Evolutionary conservation across 1,140 invertebrate genomes (phyloP), one percentile per base, ranked within the genome.

Genomic region (Bombus balteatus): DNA sequence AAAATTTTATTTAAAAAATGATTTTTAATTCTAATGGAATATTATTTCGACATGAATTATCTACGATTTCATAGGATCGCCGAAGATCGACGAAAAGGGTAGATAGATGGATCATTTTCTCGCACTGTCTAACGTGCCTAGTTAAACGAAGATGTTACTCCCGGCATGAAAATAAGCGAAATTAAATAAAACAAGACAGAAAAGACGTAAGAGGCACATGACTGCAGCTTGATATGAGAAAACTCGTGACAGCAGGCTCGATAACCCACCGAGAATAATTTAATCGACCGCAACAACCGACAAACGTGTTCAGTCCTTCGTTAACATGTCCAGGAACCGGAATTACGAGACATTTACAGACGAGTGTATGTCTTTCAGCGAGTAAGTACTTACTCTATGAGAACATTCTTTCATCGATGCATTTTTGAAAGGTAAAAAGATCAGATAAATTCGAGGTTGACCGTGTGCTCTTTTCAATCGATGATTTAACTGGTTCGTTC

Each of bases 321-420:
- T n/a, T 86, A 77, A 59, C 85, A 94, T 94, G 92, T 78, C 90
- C 87, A 89, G 78, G 75, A 89, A 87, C 59, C 91, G 75, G 77
- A 92, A 93, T 87, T 93, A 94, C 89, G 74, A 91, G 82, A 93
- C 92, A 47, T 93, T 93, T 77, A 25, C 65, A 15, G 34, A 22
- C 13, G 78, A 57, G 28, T 0, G 41, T 37, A 47, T 18, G 3
- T 39, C 65, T 8, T 2, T 22, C 34, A 34, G 13, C 15, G 34
- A 25, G 86, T 87, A 73, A 84, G 82, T 87, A 79, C 74, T 22
- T n/a, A 5, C 47, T 22, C 18, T 53, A 22, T 18, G 9, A 41
- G n/a, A 53, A 74, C 5, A 3, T 74, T 74, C 37, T 68, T 59
- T 47, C 28, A 28, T 72, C 18, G 32, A 39, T 81, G n/a, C n/a